A percentile compares a stretch with the other conserved stretches of the same genome.
phyloP scores from a whole-genome alignment of 1,140 invertebrate species.

The Hydropsyche tenuis region DNA sequence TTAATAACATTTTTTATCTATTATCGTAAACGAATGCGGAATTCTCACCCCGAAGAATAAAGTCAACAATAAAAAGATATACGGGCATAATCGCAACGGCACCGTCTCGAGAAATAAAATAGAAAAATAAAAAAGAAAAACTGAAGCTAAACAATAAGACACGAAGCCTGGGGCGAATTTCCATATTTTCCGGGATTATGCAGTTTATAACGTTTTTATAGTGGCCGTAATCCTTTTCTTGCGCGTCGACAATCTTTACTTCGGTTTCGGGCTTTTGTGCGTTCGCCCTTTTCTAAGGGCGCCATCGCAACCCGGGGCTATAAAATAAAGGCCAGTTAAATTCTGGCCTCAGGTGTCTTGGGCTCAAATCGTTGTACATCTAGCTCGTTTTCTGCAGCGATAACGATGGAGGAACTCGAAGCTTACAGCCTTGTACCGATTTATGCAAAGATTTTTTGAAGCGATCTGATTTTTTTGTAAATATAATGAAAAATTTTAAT shows the following conservation, averaged over 20 bases:
- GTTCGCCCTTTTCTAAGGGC: conserved; percentile 25
- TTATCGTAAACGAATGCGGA: conserved; percentile 19
- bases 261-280: conserved; percentile 45
- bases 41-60: conserved; percentile 5
- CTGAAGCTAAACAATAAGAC: neutral
- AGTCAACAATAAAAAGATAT: conserved; percentile 38
- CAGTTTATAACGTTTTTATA: conserved; percentile 50
- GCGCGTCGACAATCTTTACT: conserved; percentile 47
- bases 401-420: conserved; percentile 5
- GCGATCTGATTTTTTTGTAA: too few relatives aligned
- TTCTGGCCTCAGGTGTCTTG: conserved; percentile 48
- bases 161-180: conserved; percentile 42
- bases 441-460: too few relatives aligned
- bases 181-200: conserved; percentile 51
- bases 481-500: too few relatives aligned
- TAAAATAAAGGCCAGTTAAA: conserved; percentile 52
- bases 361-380: conserved; percentile 20
- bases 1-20: conserved; percentile 33
- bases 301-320: conserved; percentile 37
- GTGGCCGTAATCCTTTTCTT: conserved; percentile 48
- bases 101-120: conserved; percentile 43
- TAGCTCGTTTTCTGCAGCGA: conserved; percentile 3
- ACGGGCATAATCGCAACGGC: conserved; percentile 41
- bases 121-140: conserved; percentile 8
- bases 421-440: too few relatives aligned